Base-by-base conservation (phyloP, 2,113 vertebrate species). In the Rhinoderma darwinii region DNA sequence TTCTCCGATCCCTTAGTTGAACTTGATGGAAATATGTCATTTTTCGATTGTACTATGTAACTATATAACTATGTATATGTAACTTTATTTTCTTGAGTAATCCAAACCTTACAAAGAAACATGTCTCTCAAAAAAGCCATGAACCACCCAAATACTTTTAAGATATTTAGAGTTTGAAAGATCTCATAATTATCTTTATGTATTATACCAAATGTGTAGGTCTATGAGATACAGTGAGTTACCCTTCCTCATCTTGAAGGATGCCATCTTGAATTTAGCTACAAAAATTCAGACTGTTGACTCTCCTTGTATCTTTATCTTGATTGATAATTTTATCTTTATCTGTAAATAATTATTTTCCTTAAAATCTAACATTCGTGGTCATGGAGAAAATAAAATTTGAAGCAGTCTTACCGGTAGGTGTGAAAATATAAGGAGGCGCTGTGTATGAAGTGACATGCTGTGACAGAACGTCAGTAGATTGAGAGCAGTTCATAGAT, bases 401-500 rank as follows among this genome's bases (percentile, higher is more conserved):
- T n/a, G 17, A 37, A 35, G 18, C 18, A 35, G 17, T 20, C 5
- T 32, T 17, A 35, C 8, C 8, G 37, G 18, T 72, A 25, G 35
- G 9, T 17, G 73, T 27, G 39, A 6, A 47, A 41, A 75, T n/a
- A 15, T 6, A 75, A 44, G 73, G 25, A 5, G 73, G 41, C 73
- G 12, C 41, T 27, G 39, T 47, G 41, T 27, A 44, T 5, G 22
- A 72, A 41, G 73, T 44, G 73, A 44, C 72, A 75, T 8, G 41
- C 41, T 75, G 25, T 47, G 73, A 75, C 72, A 74, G 37, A 30
- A 30, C 30, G 76, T 78, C 44, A 78, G 47, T 32, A 78, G 76
- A 78, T 2, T 6, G 44, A 35, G 76, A 54, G 44, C 76, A 32
- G 50, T 47, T 72, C 50, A 54, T 47, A 47, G 73, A 27, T 44